Conservation (phyloP, 2,888 invertebrate species). For the Ophion obscuratus region DNA sequence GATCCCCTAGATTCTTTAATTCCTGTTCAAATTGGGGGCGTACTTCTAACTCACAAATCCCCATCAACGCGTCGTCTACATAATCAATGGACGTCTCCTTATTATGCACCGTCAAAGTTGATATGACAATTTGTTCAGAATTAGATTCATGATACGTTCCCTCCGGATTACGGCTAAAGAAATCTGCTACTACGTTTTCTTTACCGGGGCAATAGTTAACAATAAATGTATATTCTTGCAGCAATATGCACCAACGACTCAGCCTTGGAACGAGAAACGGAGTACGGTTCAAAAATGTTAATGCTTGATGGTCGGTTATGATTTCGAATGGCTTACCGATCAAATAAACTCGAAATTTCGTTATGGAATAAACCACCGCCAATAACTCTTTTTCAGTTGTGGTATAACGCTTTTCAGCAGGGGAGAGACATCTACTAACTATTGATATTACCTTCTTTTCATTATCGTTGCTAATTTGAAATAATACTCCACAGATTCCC, state of each 20-base stretch:
- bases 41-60: slow-evolving; percentile 29
- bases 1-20: not conserved
- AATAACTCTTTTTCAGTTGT: slow-evolving; percentile 27
- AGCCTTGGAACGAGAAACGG: slow-evolving; percentile 18
- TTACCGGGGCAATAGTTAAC: slow-evolving; percentile 31
- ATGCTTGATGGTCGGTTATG: slow-evolving; percentile 48
- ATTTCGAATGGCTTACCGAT: slow-evolving; percentile 66
- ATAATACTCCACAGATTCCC: slow-evolving; percentile 67
- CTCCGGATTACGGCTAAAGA: slow-evolving; percentile 56
- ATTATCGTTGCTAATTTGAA: slow-evolving; percentile 39
- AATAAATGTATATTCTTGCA: slow-evolving; percentile 45
- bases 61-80: slow-evolving; percentile 1
- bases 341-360: slow-evolving; percentile 62
- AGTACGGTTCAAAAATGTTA: slow-evolving; percentile 24
- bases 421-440: no score
- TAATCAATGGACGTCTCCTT: slow-evolving; percentile 22
- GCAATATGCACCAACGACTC: slow-evolving; percentile 36
- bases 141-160: not conserved
- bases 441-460: slow-evolving; percentile 28
- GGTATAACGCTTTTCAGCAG: not conserved
- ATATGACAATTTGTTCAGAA: not conserved
- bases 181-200: slow-evolving; percentile 24
- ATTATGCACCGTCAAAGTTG: slow-evolving; percentile 41
- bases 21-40: not conserved
- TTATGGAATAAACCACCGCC: slow-evolving; percentile 66